phyloP scores from a whole-genome alignment of 2,113 vertebrate genomes.

The Desmodus rotundus region DNA sequence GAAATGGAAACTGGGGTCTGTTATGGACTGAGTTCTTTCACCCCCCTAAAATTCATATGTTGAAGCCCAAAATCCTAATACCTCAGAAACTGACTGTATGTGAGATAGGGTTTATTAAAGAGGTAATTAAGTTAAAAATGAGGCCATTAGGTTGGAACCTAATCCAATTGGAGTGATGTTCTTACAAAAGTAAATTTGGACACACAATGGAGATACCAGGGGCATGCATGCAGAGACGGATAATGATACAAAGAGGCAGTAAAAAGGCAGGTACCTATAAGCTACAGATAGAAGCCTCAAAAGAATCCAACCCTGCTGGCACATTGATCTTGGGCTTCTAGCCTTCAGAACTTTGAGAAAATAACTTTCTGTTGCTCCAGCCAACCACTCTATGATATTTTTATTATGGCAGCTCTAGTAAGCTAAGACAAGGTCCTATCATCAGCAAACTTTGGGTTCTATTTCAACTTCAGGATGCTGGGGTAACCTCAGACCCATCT shows the following conservation, averaged over 20 bases:
- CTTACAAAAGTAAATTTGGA: constrained; percentile 10
- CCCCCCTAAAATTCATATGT: background rate
- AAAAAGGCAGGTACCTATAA: background rate
- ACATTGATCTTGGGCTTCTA: background rate
- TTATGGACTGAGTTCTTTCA: background rate
- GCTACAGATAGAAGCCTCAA: background rate
- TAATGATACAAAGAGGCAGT: background rate
- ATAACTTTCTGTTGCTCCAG: background rate
- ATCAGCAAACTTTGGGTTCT: background rate
- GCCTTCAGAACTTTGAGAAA: background rate
- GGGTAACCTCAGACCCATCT: background rate
- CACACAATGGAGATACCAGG: background rate
- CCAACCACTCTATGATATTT: background rate
- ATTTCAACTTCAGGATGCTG: background rate
- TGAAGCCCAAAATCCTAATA: background rate
- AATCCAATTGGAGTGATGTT: background rate
- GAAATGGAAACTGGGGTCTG: background rate
- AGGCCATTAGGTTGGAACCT: background rate
- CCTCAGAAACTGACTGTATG: constrained; percentile 16
- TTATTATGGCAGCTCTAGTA: background rate
- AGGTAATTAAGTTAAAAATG: constrained; percentile 32
- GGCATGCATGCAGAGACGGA: background rate
- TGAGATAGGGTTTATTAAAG: background rate
- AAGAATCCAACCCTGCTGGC: background rate
- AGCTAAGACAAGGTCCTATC: background rate